These are phyloP conservation scores for Ethmia dodecea DNA, from an alignment of 2,888 invertebrate species.

Conservation along the genomic window DNA sequence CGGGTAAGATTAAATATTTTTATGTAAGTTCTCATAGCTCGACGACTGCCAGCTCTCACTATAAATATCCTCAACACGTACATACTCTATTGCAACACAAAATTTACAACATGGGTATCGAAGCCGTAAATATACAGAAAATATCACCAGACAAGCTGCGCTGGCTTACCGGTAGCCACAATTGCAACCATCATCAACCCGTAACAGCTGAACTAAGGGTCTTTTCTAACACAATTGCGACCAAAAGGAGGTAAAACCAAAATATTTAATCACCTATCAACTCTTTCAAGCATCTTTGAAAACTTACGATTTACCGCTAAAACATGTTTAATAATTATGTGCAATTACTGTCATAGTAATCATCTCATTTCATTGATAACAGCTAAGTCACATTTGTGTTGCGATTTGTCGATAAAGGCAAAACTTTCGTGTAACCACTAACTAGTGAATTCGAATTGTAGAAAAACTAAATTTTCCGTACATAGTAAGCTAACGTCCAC, in stretches of 20 bases:
- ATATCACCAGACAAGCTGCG: not conserved
- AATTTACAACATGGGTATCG: constrained; percentile 28
- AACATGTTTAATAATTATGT: constrained; percentile 31
- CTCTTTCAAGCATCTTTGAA: not conserved
- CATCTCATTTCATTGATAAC: constrained; percentile 22
- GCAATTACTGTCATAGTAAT: constrained; percentile 24
- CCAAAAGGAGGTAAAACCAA: no score
- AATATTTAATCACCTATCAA: not conserved
- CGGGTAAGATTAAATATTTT: no score
- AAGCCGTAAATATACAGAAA: constrained; percentile 4
- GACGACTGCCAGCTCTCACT: not conserved
- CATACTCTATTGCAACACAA: constrained; percentile 35
- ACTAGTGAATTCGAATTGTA: constrained; percentile 65
- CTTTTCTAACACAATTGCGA: no score
- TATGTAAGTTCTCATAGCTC: no score
- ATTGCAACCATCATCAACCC: not conserved
- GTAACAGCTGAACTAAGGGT: not conserved
- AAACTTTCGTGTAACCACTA: constrained; percentile 43
- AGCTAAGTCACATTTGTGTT: constrained; percentile 24
- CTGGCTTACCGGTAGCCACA: not conserved
- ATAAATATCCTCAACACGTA: constrained; percentile 43
- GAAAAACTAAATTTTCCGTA: constrained; percentile 66
- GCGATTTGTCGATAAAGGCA: constrained; percentile 32
- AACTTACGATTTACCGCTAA: constrained; percentile 22
- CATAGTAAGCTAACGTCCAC: constrained; percentile 51